Evolutionary conservation across 2,113 vertebrate species (phyloP), one percentile per base, ranked within the genome.

Genomic region (Otocyon megalotis): DNA sequence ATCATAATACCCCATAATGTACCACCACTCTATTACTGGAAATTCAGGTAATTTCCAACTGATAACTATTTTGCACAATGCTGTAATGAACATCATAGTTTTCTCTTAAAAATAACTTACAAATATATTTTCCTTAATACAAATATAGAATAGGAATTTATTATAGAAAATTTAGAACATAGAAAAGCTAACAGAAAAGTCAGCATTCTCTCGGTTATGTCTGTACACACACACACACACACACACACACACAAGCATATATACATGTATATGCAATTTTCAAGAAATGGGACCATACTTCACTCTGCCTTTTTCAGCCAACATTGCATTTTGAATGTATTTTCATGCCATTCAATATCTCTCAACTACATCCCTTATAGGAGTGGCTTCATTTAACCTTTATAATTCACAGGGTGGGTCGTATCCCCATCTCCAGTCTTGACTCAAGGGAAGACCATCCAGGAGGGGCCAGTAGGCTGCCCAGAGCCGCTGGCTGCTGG

Each of bases 71-170:
- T 43, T 63, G 24, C 30, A 89, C 48, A 91, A 83, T 54, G 56
- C 4, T 62, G 1, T 54, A 67, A 90, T 14, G 74, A 92, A 90
- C 11, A 95, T 62, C 35, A 67, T 16, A n/a, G 50, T 58, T 90
- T 89, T 83, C 67, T 96, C 86, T 93, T 53, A 69, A 56, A 94
- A 89, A 94, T 2, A 95, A 81, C 35, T 53, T 48, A 74, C 0
- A 84, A 10, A 88, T n/a, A 88, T 84, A 56, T 48, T 82, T 91
- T 96, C 80, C 71, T 94, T 90, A 93, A 91, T 58, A 72, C 19
- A 91, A 92, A 97, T 82, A 35, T 37, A 56, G 82, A 88, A 58
- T 2, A 82, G 53, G 11, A 80, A 54, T 79, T 96, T 56, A 71
- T 77, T 50, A 65, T 2, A 91, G 62, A 93, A 95, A 93, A 88